Evolutionary conservation across 1,140 invertebrate species (phyloP), one percentile per base, ranked within the genome.

Genomic region (Drosophila miranda): DNA sequence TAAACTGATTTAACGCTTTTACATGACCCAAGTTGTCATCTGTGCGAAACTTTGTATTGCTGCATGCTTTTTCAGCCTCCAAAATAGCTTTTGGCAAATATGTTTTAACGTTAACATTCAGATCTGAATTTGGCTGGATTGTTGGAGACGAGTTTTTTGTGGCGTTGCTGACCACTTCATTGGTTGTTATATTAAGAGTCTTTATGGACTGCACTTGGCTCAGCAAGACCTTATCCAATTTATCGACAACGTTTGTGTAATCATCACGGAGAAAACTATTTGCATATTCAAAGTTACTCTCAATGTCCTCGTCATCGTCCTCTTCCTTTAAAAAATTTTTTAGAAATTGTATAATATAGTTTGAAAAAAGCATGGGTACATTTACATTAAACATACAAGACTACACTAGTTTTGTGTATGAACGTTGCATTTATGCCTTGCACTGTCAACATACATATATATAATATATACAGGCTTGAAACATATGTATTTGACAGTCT

Each of bases 161-260:
- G 5, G 59, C 8, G 38, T 58, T 60, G 2, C n/a, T 19, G 4
- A 8, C 41, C 11, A 11, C 13, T 48, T 67, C 57, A 46, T 38
- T 45, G 5, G 49, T 26, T 57, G 66, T 6, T 49, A 59, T 41
- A 6, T 59, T 59, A 8, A 34, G 30, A 1, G 38, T 16, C 6
- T 46, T 50, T 30, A 46, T 38, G 6, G 62, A 54, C 34, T 80
- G 60, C 14, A 52, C 67, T 42, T 79, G 74, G 7, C 49, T 46
- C 34, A 86, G 45, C 1, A 88, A n/a, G 0, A 80, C 56, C 67
- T 80, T 89, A 13, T 87, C 81, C 50, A 90, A 52, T 63, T 90
- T 86, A 43, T 86, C 72, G n/a, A 82, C 78, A 6, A 81, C 72
- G 57, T 89, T 89, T 21, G 78, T 89, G 49, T 86, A 89, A 26